These are phyloP conservation scores for Rostratula benghalensis DNA, from an alignment of 2,113 vertebrate genomes.

Conservation along the genomic window DNA sequence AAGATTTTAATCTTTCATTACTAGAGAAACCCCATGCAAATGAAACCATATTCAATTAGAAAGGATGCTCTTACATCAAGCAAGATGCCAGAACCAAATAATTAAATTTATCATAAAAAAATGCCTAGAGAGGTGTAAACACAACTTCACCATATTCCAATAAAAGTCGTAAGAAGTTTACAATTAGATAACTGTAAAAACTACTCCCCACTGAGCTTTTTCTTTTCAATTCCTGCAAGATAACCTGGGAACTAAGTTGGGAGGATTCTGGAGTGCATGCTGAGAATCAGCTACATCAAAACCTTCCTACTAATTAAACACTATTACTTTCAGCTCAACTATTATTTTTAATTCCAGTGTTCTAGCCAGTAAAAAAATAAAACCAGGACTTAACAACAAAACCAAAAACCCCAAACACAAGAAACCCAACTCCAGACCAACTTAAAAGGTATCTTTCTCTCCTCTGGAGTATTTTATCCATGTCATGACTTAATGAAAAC, in stretches of 20 bases:
- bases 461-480: not conserved
- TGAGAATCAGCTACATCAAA: not conserved
- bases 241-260: not conserved
- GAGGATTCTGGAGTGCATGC: not conserved
- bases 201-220: not conserved
- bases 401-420: not conserved
- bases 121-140: not conserved
- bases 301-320: not conserved
- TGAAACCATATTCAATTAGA: not conserved
- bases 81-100: not conserved
- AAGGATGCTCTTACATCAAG: not conserved
- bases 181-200: not conserved
- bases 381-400: not conserved
- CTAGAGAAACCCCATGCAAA: not conserved
- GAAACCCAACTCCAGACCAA: not conserved
- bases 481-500: not conserved
- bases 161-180: not conserved
- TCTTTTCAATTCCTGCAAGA: not conserved
- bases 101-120: not conserved
- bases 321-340: not conserved
- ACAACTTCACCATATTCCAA: not conserved
- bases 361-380: not conserved
- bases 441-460: not conserved
- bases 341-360: not conserved
- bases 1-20: not conserved